Percentiles rank a stretch among this genome's conserved stretches.
phyloP scores from a whole-genome alignment of 2,888 invertebrate species.

The Melipona beecheii region DNA sequence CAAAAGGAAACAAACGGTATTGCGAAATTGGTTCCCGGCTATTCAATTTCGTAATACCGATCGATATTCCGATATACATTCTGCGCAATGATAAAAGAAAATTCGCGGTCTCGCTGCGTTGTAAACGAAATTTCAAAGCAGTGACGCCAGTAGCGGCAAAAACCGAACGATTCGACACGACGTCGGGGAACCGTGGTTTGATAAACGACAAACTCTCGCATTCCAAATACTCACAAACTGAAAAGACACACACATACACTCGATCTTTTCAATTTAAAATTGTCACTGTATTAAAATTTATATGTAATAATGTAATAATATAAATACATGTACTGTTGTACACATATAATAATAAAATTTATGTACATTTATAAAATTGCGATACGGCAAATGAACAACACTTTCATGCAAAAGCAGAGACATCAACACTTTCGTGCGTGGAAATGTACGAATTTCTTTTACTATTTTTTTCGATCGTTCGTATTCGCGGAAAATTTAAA shows the following conservation, averaged over 20 bases:
- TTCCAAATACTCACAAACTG: background rate
- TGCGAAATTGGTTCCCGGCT: background rate
- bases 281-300: too few species aligned
- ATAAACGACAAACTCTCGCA: background rate
- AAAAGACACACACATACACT: too few species aligned
- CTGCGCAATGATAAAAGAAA: background rate
- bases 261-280: too few species aligned
- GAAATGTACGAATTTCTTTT: too few species aligned
- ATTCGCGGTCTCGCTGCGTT: background rate
- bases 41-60: slow-evolving; percentile 12
- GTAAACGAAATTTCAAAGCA: background rate
- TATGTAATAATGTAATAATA: too few species aligned
- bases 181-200: background rate
- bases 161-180: background rate
- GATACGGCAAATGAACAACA: background rate
- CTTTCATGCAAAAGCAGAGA: slow-evolving; percentile 17
- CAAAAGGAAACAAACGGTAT: background rate
- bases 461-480: background rate
- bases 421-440: slow-evolving; percentile 1
- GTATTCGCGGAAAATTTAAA: background rate
- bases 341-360: too few species aligned
- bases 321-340: too few species aligned
- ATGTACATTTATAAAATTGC: background rate
- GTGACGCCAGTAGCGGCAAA: too few species aligned
- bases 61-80: background rate